Conservation (phyloP, 2,113 vertebrate species). For the Lethenteron reissneri region DNA sequence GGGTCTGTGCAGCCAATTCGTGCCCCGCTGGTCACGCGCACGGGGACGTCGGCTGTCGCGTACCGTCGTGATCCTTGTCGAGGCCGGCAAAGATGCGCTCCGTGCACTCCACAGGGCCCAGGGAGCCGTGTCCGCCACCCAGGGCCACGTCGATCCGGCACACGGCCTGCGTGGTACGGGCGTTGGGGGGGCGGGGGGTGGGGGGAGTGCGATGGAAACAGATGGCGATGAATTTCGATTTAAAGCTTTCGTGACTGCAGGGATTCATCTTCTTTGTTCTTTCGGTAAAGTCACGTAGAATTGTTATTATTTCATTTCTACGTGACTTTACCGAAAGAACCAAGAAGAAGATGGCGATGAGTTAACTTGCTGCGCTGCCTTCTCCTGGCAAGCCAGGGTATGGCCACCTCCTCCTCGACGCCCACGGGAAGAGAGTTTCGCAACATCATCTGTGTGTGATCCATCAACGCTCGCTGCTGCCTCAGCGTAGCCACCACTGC, state of each 20-base stretch:
- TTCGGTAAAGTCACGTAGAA: too few species aligned
- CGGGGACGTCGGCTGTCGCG: neutral
- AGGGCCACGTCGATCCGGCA: slow-evolving; percentile 27
- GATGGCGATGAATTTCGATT: neutral
- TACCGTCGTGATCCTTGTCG: slow-evolving; percentile 33
- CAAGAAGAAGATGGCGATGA: neutral
- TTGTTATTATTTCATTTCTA: too few species aligned
- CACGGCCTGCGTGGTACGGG: slow-evolving; percentile 17
- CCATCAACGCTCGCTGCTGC: neutral
- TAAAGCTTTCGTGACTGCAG: too few species aligned
- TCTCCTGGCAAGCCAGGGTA: neutral
- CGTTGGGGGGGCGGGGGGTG: neutral
- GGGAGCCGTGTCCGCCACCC: slow-evolving; percentile 19
- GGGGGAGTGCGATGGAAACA: neutral
- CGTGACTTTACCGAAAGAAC: too few species aligned
- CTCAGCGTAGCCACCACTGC: too few species aligned
- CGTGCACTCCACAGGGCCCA: slow-evolving; percentile 28
- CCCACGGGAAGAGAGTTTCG: neutral
- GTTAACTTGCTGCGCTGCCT: neutral
- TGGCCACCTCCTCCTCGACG: neutral
- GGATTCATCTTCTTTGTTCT: too few species aligned
- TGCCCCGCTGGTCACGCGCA: too few species aligned
- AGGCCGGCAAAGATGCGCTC: slow-evolving; percentile 28
- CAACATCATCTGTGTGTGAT: neutral
- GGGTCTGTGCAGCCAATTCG: too few species aligned